These are phyloP conservation scores for Conchocele bisecta DNA, from an alignment of 2,888 invertebrate genomes.

Conservation along the genomic window DNA sequence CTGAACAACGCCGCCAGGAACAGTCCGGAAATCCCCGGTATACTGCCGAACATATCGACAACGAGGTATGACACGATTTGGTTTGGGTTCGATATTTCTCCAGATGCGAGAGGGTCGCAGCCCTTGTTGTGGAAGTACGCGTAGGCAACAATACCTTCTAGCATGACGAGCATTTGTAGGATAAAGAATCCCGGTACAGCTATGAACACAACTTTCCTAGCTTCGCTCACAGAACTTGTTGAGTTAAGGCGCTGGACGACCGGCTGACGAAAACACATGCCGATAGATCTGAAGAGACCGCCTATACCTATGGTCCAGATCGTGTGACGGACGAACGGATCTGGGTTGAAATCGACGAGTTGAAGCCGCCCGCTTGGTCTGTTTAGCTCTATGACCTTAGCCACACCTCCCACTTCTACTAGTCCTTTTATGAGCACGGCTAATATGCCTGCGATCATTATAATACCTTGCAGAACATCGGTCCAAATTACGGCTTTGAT, in stretches of 20 bases:
- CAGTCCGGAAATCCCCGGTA: constrained; percentile 28
- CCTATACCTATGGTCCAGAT: constrained; percentile 64
- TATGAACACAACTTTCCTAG: constrained; percentile 48
- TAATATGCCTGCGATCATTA: constrained; percentile 36
- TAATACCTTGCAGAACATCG: constrained; percentile 39
- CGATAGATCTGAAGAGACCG: constrained; percentile 56
- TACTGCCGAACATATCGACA: constrained; percentile 30
- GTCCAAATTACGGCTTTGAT: constrained; percentile 47
- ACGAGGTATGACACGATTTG: constrained; percentile 44
- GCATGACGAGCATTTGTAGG: too few species aligned
- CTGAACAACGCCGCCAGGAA: constrained; percentile 42
- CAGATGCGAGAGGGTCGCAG: constrained; percentile 34
- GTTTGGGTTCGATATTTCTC: constrained; percentile 40
- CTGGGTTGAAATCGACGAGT: constrained; percentile 56
- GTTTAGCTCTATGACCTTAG: too few species aligned
- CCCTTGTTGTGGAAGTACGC: too few species aligned
- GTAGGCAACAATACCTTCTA: too few species aligned
- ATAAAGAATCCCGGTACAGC: too few species aligned
- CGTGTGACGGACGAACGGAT: constrained; percentile 65
- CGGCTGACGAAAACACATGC: constrained; percentile 63
- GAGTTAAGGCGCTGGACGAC: constrained; percentile 66
- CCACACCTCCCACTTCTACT: constrained; percentile 34
- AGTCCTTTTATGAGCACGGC: constrained; percentile 38
- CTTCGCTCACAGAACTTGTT: constrained; percentile 50
- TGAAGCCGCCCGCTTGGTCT: constrained; percentile 25